Evolutionary conservation across 2,888 invertebrate genomes (phyloP), one percentile per base, ranked within the genome.

Genomic region (Nomada ferruginata): DNA sequence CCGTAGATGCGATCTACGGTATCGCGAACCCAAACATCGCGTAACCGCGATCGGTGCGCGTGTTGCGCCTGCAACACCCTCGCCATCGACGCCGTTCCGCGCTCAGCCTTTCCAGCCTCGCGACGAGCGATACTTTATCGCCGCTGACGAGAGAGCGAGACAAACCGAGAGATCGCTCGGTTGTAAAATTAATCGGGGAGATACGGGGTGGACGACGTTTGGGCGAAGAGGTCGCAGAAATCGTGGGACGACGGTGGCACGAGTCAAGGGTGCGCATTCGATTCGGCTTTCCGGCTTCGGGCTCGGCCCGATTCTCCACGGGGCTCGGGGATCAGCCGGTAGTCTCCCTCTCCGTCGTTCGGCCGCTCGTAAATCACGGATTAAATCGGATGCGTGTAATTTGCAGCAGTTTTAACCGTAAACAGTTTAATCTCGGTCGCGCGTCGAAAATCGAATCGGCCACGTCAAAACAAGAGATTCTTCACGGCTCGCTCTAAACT

Each of bases 391-490:
- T 85, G 89, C 90, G 87, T 91, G 90, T 93, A 93, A 93, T 93
- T 92, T 89, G 91, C 89, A 89, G 86, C 85, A 91, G 90, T 92
- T 91, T 91, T 91, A 89, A 91, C 89, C 91, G 92, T 92, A 93
- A 93, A 93, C 92, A 91, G 92, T 93, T 93, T 93, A 92, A 93
- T 92, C 92, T 91, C 89, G 85, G 83, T 73, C 89, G 86, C 86
- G 82, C 66, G 59, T 83, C 76, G 70, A 87, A 90, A 47, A 47
- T 47, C 47, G 15, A 47, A 91, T 90, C 89, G 86, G 79, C 85
- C 86, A 91, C 92, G 93, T 93, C 93, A 93, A 93, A 93, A 93
- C 93, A 93, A 91, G 89, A 86, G 89, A 93, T 93, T 91, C 87
- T 91, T 90, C 91, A 92, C 89, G 92, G 88, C 44, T n/a, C 71